Evolutionary conservation across 2,888 invertebrate genomes (phyloP).

Genomic region (Rhagophthalmus giganteus): DNA sequence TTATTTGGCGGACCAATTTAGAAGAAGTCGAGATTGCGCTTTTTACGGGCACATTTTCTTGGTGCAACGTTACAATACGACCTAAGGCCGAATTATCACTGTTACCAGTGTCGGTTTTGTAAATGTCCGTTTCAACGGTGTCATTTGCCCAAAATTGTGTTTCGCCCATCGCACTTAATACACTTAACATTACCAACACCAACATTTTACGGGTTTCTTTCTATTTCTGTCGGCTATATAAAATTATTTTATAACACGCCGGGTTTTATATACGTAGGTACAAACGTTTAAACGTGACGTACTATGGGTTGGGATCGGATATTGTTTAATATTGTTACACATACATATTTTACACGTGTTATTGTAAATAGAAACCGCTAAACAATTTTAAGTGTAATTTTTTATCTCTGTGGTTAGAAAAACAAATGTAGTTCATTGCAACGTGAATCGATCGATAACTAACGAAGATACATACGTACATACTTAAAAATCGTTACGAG

Average conservation of each 20-base stretch:
- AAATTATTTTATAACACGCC: neutral
- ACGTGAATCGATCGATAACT: too few species aligned
- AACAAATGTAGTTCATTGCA: neutral
- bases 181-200: too few species aligned
- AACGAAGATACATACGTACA: too few species aligned
- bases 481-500: too few species aligned
- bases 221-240: neutral
- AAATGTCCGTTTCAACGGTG: too few species aligned
- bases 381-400: slow-evolving; percentile 1
- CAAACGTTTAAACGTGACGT: slow-evolving; percentile 40
- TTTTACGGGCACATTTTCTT: neutral
- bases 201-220: too few species aligned
- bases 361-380: slow-evolving; percentile 17
- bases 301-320: slow-evolving; percentile 48
- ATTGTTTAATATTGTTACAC: slow-evolving; percentile 42
- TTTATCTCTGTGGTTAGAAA: neutral
- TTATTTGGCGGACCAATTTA: too few species aligned
- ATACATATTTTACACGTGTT: slow-evolving; percentile 16
- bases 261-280: slow-evolving; percentile 2
- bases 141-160: too few species aligned
- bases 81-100: too few species aligned
- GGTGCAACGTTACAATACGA: neutral
- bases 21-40: neutral
- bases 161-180: too few species aligned
- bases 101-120: too few species aligned